Evolutionary conservation across 1,140 invertebrate genomes (phyloP), one percentile per base, ranked within the genome.

Genomic region (Chrysopa pallens): DNA sequence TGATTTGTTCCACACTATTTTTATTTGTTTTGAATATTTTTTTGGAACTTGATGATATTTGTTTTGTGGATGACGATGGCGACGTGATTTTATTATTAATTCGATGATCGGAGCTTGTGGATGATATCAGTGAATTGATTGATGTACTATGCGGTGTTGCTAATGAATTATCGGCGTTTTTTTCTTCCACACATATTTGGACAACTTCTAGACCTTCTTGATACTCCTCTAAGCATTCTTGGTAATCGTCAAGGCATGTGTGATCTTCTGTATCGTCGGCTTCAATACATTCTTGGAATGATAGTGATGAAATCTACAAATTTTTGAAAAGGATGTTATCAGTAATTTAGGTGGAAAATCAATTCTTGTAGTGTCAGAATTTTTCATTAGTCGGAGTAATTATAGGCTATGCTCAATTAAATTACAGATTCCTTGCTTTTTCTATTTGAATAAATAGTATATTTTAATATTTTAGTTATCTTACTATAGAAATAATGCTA

Each of bases 141-240:
- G 17, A 23, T 9, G 31, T 11, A 33, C 31, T 33, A 12, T 33
- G 31, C 6, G 31, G 31, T 11, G 8, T 33, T 33, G 31, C n/a
- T 33, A 33, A 33, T 33, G 31, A 12, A 4, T 9, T 33, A 6
- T 46, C 46, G 2, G 2, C 17, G 17, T 23, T 23, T 27, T 56
- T 52, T 14, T 59, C 57, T 31, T 73, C 70, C 14, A 71, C 55
- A 46, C 68, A 70, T 48, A 73, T 73, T 50, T 72, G 68, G 8
- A 71, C 67, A 4, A 68, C 67, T 55, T 71, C 66, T 36, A 73
- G 45, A 36, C 68, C 69, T 50, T 73, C 70, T n/a, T 69, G 69
- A 49, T 71, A 71, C 49, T 73, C 70, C 55, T 73, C 69, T 27
- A 73, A 61, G 45, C 70, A 73, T 54, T 73, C 69, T 49, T 73